Evolutionary conservation across 2,113 vertebrate species (phyloP).

Genomic region (Diadophis punctatus): DNA sequence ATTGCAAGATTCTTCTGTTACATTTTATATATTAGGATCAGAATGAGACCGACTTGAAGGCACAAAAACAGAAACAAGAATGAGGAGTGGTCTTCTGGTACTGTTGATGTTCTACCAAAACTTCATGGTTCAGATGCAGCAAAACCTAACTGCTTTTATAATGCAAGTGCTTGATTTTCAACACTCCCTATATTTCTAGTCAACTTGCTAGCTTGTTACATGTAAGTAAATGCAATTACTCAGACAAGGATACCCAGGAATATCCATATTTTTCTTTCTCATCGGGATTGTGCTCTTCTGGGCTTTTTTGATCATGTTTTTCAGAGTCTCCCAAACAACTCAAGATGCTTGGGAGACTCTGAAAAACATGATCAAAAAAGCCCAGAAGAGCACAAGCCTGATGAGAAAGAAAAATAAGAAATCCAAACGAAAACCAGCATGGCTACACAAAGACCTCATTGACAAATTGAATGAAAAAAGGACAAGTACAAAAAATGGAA

Average conservation of each 20-base stretch:
- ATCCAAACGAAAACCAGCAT: no score
- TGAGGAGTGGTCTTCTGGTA: background rate
- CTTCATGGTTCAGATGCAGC: background rate
- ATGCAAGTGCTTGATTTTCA: background rate
- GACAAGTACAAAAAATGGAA: no score
- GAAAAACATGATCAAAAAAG: no score
- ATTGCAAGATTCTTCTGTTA: background rate
- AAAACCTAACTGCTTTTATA: background rate
- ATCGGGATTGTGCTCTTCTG: no score
- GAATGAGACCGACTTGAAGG: background rate
- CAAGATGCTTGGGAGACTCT: no score
- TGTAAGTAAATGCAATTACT: background rate
- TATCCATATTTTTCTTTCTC: no score
- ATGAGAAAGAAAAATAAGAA: no score
- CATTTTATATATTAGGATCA: background rate
- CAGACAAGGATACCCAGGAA: background rate
- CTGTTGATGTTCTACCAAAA: background rate
- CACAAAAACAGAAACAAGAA: background rate
- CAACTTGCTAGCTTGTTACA: background rate
- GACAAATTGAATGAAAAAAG: no score
- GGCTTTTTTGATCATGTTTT: no score
- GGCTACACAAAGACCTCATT: no score
- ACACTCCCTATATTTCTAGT: background rate
- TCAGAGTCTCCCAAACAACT: no score
- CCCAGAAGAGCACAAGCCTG: no score